phyloP scores from a whole-genome alignment of 2,888 invertebrate genomes.

The Melanophora roralis region DNA sequence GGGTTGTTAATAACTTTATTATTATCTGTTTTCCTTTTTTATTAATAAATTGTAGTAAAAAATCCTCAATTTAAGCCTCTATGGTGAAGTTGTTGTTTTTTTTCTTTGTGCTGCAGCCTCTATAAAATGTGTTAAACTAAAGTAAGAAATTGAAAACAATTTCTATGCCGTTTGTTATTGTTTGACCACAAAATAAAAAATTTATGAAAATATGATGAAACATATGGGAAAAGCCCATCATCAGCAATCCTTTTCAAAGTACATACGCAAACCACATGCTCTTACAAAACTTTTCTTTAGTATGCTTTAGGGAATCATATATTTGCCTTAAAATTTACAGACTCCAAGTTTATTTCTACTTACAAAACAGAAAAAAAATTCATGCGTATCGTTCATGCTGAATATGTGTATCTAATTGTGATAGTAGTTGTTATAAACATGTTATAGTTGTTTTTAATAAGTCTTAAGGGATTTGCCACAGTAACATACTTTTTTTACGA shows the following conservation, averaged over 20 bases:
- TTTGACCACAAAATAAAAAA: constrained; percentile 28
- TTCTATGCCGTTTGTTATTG: background rate
- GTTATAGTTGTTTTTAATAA: constrained; percentile 45
- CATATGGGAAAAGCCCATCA: constrained; percentile 31
- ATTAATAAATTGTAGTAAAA: background rate
- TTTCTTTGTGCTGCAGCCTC: background rate
- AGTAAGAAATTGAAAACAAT: constrained; percentile 30
- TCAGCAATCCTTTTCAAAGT: constrained; percentile 25
- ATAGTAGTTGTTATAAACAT: constrained; percentile 28
- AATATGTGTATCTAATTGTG: background rate
- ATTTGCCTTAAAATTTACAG: background rate
- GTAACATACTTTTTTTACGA: constrained; percentile 44
- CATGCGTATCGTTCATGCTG: background rate
- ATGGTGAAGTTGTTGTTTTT: background rate
- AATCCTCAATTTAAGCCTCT: background rate
- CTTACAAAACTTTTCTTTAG: constrained; percentile 20
- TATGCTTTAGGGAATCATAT: constrained; percentile 41
- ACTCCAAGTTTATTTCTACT: constrained; percentile 4
- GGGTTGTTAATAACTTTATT: constrained; percentile 61
- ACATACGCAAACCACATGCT: background rate
- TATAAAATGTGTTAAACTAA: constrained; percentile 2
- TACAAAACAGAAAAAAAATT: background rate
- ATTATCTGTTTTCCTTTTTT: constrained; percentile 31
- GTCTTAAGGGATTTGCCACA: constrained; percentile 55
- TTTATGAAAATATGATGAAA: constrained; percentile 39